These are phyloP conservation scores for Chiloscyllium plagiosum DNA, from an alignment of 2,113 vertebrate species.

Conservation along the genomic window DNA sequence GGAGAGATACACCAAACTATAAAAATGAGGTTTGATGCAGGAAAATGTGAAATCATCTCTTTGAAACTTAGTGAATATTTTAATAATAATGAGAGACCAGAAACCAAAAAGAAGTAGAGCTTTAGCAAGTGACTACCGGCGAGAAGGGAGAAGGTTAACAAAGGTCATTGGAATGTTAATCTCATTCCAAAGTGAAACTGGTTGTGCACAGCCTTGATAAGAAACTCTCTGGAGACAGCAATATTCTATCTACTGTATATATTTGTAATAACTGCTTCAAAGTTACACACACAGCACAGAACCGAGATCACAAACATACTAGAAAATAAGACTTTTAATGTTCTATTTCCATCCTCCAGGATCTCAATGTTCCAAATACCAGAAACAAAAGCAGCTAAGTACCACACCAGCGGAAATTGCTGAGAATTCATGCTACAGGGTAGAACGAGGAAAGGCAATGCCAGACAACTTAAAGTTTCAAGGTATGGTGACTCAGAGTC, in stretches of 20 bases:
- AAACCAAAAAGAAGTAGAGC: background rate
- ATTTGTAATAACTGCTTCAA: background rate
- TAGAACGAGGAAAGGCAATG: conserved; percentile 46
- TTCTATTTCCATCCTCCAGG: conserved; percentile 44
- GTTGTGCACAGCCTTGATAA: background rate
- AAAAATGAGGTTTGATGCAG: background rate
- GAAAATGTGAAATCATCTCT: background rate
- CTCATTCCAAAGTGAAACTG: background rate
- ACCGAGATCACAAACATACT: background rate
- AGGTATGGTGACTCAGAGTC: conserved; percentile 40
- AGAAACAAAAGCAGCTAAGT: conserved; percentile 53
- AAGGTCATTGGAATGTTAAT: background rate
- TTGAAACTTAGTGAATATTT: background rate
- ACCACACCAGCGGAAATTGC: conserved; percentile 51
- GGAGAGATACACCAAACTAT: background rate
- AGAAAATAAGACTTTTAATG: background rate
- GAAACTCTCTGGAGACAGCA: background rate
- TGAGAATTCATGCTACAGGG: conserved; percentile 42
- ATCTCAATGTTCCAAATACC: conserved; percentile 58
- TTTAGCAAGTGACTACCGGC: background rate
- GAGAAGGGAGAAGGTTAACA: background rate
- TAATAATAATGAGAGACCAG: background rate
- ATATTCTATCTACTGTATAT: background rate
- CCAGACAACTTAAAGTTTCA: conserved; percentile 46
- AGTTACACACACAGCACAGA: background rate